phyloP scores from a whole-genome alignment of 2,797 vertebrate genomes.

The Coracias cyanogaster region DNA sequence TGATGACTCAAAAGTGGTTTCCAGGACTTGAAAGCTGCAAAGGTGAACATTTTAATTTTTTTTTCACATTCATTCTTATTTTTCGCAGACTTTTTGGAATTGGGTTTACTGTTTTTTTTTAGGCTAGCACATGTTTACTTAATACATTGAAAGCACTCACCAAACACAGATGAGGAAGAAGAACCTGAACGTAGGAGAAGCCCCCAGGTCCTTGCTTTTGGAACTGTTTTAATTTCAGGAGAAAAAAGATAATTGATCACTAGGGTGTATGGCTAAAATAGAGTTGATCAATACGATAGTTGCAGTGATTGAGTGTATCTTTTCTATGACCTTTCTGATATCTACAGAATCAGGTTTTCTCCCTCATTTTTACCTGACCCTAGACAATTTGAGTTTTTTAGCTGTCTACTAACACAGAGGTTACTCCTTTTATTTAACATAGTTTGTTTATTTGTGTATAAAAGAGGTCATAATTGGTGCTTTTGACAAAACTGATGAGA shows the following conservation, averaged over 20 bases:
- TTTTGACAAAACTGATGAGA: conserved; percentile 33
- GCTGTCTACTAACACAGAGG: neutral
- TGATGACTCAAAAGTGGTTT: neutral
- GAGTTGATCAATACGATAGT: neutral
- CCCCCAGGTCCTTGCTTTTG: neutral
- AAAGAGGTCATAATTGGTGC: neutral
- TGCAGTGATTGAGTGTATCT: neutral
- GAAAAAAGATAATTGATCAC: neutral
- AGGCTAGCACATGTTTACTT: neutral
- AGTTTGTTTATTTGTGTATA: neutral
- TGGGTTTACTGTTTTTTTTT: neutral
- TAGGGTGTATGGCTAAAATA: neutral
- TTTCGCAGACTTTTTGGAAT: neutral
- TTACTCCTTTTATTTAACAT: neutral
- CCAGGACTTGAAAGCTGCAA: neutral
- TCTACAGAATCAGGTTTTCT: neutral
- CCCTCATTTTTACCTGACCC: neutral
- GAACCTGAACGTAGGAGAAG: neutral
- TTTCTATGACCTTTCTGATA: neutral
- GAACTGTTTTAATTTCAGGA: neutral
- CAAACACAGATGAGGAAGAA: neutral
- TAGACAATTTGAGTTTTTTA: neutral
- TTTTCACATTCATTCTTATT: neutral
- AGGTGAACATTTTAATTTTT: neutral
- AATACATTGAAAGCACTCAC: neutral